Percentiles rank a stretch among this genome's conserved stretches.
Conservation (phyloP, 1,140 invertebrate species). For the Tetraneura akinire region DNA sequence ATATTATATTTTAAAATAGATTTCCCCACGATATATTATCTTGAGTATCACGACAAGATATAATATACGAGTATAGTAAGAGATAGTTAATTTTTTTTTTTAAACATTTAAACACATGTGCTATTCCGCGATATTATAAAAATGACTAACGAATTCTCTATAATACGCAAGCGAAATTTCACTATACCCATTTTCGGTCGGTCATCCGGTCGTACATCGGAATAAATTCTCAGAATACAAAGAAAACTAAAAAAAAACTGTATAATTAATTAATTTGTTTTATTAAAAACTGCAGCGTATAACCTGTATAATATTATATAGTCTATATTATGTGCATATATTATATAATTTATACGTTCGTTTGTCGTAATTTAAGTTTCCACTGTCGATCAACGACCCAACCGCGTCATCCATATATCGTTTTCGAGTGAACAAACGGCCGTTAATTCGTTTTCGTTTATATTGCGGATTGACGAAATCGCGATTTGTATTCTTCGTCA, state of each 20-base stretch:
- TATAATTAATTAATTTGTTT: background rate
- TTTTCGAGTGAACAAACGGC: too few relatives aligned
- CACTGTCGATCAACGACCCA: too few relatives aligned
- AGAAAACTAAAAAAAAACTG: background rate
- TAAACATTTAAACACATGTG: background rate
- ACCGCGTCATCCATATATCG: too few relatives aligned
- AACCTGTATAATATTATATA: background rate
- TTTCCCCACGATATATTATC: background rate
- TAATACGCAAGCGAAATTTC: background rate
- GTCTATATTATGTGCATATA: background rate
- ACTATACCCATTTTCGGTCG: background rate
- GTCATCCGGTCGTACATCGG: background rate
- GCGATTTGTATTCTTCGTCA: too few relatives aligned
- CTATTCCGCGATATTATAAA: too few relatives aligned
- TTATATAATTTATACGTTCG: too few relatives aligned
- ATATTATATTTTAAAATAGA: constrained; percentile 20
- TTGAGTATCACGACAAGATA: background rate
- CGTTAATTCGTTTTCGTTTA: too few relatives aligned
- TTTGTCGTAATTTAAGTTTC: too few relatives aligned
- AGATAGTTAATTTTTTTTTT: background rate
- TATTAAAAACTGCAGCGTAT: background rate
- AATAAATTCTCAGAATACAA: too few relatives aligned
- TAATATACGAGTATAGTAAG: background rate
- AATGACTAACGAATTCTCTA: background rate
- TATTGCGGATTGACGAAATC: too few relatives aligned